Base-by-base conservation (phyloP, 35 echinoderm and acorn worm genomes). In the Lytechinus pictus region DNA sequence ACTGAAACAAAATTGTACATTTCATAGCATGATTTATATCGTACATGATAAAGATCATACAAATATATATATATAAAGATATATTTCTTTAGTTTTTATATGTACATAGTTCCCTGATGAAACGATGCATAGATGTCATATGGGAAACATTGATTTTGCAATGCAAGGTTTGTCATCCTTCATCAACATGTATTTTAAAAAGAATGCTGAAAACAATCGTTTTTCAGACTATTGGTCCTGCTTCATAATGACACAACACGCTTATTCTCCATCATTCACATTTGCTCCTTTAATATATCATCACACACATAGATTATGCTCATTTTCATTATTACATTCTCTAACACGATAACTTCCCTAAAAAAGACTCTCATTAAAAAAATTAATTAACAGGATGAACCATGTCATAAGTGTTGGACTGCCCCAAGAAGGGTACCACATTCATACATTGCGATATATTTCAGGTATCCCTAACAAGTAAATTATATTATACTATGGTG, bases 171-270 rank as follows among this genome's bases (percentile, higher is more conserved):
- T 79, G 66, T 79, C 24, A 24, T 79, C 19, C 66, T 44, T 44
- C 7, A 79, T 24, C n/a, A 79, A 79, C 66, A 79, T 79, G 57
- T 9, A 24, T 79, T 79, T 79, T 4, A 44, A 44, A 44, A 79
- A 79, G 66, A 79, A 24, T 79, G 66, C 66, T 79, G 66, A 79
- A 79, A 79, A 79, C n/a, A 79, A 79, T 79, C n/a, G 66, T n/a
- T 79, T 79, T 79, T 79, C 66, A 79, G 66, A 79, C 66, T 14
- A 79, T 79, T 79, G 66, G 66, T 79, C 66, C 66, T 27, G 66
- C 19, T n/a, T n/a, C 21, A 1, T 79, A n/a, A 79, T 79, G n/a
- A 79, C n/a, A 79, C 66, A 79, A 79, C n/a, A 7, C 14, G 4
- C 21, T 24, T 5, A 0, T 19, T 24, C 66, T 79, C 66, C 12